phyloP scores from a whole-genome alignment of 2,888 invertebrate species.

The Brachylomia viminalis region DNA sequence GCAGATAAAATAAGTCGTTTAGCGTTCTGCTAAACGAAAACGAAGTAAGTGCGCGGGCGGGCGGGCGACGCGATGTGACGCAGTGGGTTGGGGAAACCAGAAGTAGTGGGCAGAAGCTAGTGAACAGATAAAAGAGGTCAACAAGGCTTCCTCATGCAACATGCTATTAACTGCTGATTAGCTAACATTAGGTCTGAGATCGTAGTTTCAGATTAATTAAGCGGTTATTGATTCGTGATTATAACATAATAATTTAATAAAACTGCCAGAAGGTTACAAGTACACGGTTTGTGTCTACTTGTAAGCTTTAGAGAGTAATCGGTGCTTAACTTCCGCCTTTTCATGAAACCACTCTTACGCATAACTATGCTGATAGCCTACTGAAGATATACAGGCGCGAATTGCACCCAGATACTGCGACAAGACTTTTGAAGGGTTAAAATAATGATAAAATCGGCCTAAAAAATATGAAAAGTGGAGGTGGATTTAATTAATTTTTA shows the following conservation, averaged over 20 bases:
- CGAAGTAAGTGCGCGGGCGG: too few relatives aligned
- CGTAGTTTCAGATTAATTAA: slow-evolving; percentile 6
- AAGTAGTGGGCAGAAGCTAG: too few relatives aligned
- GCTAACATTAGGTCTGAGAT: slow-evolving; percentile 7
- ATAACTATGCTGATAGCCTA: neutral
- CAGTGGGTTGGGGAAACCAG: too few relatives aligned
- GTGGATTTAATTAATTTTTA: neutral
- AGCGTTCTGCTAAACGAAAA: too few relatives aligned
- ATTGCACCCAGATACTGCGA: neutral
- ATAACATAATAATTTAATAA: slow-evolving; percentile 1
- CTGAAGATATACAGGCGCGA: neutral
- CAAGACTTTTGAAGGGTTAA: neutral
- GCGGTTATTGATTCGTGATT: slow-evolving; percentile 1
- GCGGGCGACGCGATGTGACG: too few relatives aligned
- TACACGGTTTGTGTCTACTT: neutral
- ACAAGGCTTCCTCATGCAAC: slow-evolving; percentile 13
- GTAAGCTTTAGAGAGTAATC: neutral
- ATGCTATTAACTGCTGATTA: slow-evolving; percentile 21
- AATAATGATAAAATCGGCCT: neutral
- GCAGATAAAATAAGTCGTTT: too few relatives aligned
- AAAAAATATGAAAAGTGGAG: neutral
- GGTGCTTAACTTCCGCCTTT: neutral
- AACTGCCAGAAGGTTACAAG: neutral
- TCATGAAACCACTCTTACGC: neutral
- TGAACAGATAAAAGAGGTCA: slow-evolving; percentile 40